Evolutionary conservation across 2,113 vertebrate species (phyloP).

Genomic region (Hipposideros armiger): DNA sequence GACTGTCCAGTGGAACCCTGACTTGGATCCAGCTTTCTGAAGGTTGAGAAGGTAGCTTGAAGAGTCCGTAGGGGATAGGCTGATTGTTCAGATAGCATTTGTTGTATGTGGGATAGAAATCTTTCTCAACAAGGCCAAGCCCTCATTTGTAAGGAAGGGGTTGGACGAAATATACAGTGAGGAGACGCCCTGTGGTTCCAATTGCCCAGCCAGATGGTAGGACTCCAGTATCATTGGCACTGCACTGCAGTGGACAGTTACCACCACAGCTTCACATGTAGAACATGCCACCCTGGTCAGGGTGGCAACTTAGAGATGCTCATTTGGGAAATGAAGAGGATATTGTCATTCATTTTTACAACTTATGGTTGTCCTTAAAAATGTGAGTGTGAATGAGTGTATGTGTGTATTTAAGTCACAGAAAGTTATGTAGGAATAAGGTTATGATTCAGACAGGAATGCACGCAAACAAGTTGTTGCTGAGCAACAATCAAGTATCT

Average conservation of each 20-base stretch:
- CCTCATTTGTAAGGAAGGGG: neutral
- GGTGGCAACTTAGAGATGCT: neutral
- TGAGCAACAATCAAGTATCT: fast-evolving
- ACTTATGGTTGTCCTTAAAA: neutral
- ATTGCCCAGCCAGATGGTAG: neutral
- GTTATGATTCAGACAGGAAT: constrained; percentile 80
- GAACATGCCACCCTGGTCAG: neutral
- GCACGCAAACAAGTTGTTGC: constrained; percentile 73
- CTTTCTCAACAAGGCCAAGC: neutral
- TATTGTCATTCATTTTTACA: neutral
- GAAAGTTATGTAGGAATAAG: constrained; percentile 83
- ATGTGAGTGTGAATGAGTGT: neutral
- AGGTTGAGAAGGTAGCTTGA: neutral
- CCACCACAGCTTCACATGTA: neutral
- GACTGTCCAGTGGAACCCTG: neutral
- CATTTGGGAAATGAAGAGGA: neutral
- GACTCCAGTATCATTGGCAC: neutral
- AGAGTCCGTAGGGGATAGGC: neutral
- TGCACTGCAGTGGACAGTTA: neutral
- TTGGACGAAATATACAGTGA: neutral
- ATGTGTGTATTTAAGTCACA: constrained; percentile 70
- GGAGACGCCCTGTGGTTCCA: neutral
- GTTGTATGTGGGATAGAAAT: neutral
- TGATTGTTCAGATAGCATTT: neutral
- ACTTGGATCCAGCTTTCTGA: constrained; percentile 12